Percentiles rank a stretch among this genome's conserved stretches.
Evolutionary conservation across 2,888 invertebrate species (phyloP).

Genomic region (Melitaea athalia): DNA sequence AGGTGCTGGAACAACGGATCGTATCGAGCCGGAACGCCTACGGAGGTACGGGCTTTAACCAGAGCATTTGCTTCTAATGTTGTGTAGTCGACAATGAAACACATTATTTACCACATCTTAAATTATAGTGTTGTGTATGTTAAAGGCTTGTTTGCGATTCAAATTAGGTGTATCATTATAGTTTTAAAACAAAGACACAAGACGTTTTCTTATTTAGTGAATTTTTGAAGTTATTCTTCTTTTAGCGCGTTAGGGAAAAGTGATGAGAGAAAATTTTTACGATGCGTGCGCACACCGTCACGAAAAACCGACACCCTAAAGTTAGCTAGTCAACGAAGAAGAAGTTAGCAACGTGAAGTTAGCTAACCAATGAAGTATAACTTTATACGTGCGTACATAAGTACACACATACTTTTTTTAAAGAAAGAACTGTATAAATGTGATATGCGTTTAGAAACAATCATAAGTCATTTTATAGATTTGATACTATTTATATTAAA

Average conservation of each 20-base stretch:
- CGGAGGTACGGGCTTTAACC: constrained; percentile 33
- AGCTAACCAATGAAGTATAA: too few species aligned
- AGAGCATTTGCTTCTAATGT: constrained; percentile 35
- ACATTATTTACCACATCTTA: constrained; percentile 14
- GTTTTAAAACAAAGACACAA: background rate
- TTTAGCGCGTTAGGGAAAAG: too few species aligned
- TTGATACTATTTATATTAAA: too few species aligned
- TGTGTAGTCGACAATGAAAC: constrained; percentile 18
- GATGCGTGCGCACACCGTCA: too few species aligned
- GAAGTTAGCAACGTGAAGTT: too few species aligned
- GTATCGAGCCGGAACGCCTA: constrained; percentile 36
- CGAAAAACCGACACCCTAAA: too few species aligned
- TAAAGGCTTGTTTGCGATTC: background rate
- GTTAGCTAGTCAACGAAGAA: too few species aligned
- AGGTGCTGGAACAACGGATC: constrained; percentile 31
- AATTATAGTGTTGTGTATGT: background rate
- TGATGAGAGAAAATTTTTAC: too few species aligned
- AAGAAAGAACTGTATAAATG: background rate
- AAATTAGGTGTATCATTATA: background rate
- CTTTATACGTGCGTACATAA: too few species aligned
- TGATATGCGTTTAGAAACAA: background rate
- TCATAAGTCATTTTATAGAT: too few species aligned
- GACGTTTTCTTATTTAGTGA: background rate
- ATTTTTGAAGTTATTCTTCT: too few species aligned
- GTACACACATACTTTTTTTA: too few species aligned